Evolutionary conservation across 1,140 invertebrate genomes (phyloP), one percentile per base, ranked within the genome.

Genomic region (Zaprionus ornatus): DNA sequence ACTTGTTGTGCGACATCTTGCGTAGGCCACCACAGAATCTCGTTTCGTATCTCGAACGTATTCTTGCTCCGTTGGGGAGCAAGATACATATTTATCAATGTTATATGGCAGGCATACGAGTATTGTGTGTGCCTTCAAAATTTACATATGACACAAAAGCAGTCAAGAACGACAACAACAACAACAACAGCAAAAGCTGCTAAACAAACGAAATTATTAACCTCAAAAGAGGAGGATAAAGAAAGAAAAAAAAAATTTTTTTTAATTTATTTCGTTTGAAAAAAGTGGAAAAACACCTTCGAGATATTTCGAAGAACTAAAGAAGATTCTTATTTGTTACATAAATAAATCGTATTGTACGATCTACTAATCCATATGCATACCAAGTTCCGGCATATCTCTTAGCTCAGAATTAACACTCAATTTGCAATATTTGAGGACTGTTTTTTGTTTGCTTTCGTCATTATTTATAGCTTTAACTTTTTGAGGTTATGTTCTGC

Each of bases 131-230:
- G 82, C 48, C 64, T 59, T 74, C 59, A 35, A 74, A 88, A 87
- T 87, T 87, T 72, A 72, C 83, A 87, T 87, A 88, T 79, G 56
- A 77, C 77, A 74, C 73, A 67, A 80, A 87, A 82, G 62, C 60
- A 45, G 59, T 52, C 29, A 21, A 54, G 57, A 61, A 29, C 48
- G 42, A 25, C 59, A 76, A 13, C 25, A 32, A 70, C 50, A 69
- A 25, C 9, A 6, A 17, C 45, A 48, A 21, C 45, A 48, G 7
- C 66, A 68, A 50, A 69, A 70, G 35, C 67, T 57, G 78, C 60
- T 79, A 69, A 79, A 69, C 50, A 76, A 77, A 70, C 74, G 64
- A 82, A 72, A 83, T 80, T 87, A 77, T 80, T 80, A 82, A 71
- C 79, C 79, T 64, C 69, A 82, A 86, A 76, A 75, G 23, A 25